phyloP scores from a whole-genome alignment of 2,797 vertebrate species.

The Megaceryle alcyon region DNA sequence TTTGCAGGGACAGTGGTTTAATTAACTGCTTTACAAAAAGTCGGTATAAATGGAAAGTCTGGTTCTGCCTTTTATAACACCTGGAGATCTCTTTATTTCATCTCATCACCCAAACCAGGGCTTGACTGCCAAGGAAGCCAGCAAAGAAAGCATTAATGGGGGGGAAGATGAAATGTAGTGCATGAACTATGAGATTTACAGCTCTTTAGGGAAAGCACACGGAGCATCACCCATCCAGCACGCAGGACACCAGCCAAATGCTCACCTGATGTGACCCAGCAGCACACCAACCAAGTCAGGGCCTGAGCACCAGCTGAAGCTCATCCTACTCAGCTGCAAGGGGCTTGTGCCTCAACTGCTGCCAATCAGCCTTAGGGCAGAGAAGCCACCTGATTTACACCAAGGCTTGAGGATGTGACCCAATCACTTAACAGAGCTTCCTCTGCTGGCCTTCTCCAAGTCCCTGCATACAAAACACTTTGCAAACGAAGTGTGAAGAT shows the following conservation, averaged over 20 bases:
- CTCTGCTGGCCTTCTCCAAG: background rate
- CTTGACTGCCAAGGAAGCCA: background rate
- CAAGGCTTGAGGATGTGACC: background rate
- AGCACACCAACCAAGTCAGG: fast-evolving
- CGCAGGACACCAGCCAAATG: background rate
- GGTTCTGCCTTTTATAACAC: background rate
- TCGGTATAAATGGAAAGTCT: background rate
- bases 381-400: background rate
- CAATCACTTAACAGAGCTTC: background rate
- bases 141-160: background rate
- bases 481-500: conserved; percentile 60
- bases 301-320: background rate
- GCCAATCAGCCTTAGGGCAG: background rate
- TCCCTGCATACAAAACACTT: conserved; percentile 47
- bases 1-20: conserved; percentile 9
- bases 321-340: background rate
- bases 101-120: background rate
- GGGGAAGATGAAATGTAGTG: background rate
- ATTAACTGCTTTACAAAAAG: background rate
- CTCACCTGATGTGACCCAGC: background rate
- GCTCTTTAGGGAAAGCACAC: background rate
- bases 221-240: background rate
- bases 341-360: background rate
- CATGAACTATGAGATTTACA: background rate
- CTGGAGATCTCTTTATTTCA: conserved; percentile 20